Evolutionary conservation across 1,140 invertebrate genomes (phyloP).

Genomic region (Acromyrmex charruanus): DNA sequence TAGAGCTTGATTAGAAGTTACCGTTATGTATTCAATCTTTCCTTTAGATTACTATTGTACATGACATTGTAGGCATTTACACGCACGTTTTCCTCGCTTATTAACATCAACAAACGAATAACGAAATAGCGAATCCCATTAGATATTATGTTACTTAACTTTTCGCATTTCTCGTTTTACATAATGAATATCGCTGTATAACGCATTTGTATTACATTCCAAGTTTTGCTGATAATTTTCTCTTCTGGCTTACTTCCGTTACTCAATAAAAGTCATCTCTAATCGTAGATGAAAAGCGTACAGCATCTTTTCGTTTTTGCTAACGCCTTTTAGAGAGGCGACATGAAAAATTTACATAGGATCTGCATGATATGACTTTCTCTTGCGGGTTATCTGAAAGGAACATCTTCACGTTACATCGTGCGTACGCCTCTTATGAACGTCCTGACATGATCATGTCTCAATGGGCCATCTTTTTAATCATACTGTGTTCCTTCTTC

Average conservation of each 20-base stretch:
- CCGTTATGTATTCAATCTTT: constrained; percentile 33
- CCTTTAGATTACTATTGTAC: constrained; percentile 13
- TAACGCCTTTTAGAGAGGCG: not conserved
- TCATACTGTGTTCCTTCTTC: constrained; percentile 15
- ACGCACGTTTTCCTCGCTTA: constrained; percentile 38
- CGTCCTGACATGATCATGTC: not conserved
- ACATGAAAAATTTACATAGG: constrained; percentile 64
- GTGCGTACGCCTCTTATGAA: constrained; percentile 30
- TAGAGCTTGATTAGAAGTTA: not conserved
- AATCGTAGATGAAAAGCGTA: constrained; percentile 13
- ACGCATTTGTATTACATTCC: not conserved
- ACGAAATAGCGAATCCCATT: not conserved
- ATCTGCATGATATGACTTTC: constrained; percentile 62
- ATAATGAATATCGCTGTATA: constrained; percentile 21
- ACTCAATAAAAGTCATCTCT: not conserved
- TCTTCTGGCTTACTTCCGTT: not conserved
- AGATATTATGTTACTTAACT: constrained; percentile 37
- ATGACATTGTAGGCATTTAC: constrained; percentile 29
- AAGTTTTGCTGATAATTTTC: constrained; percentile 20
- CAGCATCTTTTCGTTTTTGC: constrained; percentile 21
- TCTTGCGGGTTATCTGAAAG: constrained; percentile 62
- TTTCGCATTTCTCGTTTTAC: constrained; percentile 28
- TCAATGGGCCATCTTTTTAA: constrained; percentile 53
- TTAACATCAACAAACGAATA: constrained; percentile 39
- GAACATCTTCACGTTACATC: constrained; percentile 60